phyloP scores from a whole-genome alignment of 2,113 vertebrate species.

The Pelvicachromis taeniatus region DNA sequence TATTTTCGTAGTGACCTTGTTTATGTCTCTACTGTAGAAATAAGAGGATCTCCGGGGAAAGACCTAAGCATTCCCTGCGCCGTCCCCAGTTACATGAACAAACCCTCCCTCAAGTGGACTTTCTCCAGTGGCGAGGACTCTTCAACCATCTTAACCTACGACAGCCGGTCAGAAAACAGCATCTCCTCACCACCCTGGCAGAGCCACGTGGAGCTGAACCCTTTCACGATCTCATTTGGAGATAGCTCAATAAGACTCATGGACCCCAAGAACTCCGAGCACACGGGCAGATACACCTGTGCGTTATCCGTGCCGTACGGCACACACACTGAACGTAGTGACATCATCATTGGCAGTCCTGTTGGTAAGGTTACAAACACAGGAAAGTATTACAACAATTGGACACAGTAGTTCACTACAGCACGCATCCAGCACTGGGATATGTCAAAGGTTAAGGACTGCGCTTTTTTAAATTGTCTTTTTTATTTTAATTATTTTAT shows the following conservation, averaged over 20 bases:
- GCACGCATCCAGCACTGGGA: neutral
- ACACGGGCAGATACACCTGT: slow-evolving; percentile 69
- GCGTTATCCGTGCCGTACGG: slow-evolving; percentile 28
- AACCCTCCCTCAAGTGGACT: slow-evolving; percentile 67
- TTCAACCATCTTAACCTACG: slow-evolving; percentile 59
- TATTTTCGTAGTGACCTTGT: too few species aligned
- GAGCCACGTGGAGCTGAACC: slow-evolving; percentile 42
- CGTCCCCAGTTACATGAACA: slow-evolving; percentile 48
- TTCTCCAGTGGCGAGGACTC: slow-evolving; percentile 45
- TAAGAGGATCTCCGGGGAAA: slow-evolving; percentile 36
- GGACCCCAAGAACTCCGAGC: slow-evolving; percentile 17
- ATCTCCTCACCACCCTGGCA: slow-evolving; percentile 31
- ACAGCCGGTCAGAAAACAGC: slow-evolving; percentile 36
- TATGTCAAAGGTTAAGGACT: accelerated
- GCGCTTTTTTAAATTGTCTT: accelerated
- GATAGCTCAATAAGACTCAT: slow-evolving; percentile 68
- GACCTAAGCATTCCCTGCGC: slow-evolving; percentile 70
- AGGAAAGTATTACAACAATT: neutral
- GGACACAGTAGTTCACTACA: neutral
- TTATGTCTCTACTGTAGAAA: slow-evolving; percentile 6
- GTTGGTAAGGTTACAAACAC: slow-evolving; percentile 15
- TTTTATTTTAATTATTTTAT: neutral
- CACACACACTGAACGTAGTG: slow-evolving; percentile 46
- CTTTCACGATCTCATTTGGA: slow-evolving; percentile 34
- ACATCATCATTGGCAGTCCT: slow-evolving; percentile 27